phyloP scores from a whole-genome alignment of 2,797 vertebrate species.

The Propithecus deckenii region DNA sequence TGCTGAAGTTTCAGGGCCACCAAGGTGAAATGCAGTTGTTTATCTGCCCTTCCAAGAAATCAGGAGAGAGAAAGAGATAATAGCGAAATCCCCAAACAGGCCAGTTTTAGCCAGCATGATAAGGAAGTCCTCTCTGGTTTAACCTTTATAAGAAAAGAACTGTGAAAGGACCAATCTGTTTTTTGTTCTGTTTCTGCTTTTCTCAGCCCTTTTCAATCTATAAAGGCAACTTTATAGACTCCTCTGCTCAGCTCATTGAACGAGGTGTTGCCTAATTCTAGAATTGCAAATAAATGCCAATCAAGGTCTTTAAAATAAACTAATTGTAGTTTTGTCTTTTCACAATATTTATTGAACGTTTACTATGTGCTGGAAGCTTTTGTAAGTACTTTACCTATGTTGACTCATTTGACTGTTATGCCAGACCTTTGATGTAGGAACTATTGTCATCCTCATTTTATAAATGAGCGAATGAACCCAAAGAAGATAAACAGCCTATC shows the following conservation, averaged over 20 bases:
- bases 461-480: not conserved
- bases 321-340: not conserved
- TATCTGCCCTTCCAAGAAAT: not conserved
- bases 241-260: not conserved
- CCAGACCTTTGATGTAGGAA: not conserved
- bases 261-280: not conserved
- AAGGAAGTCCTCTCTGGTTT: not conserved
- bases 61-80: not conserved
- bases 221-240: not conserved
- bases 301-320: not conserved
- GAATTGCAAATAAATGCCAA: not conserved
- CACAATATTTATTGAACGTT: not conserved
- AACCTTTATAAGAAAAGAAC: not conserved
- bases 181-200: not conserved
- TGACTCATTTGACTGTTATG: not conserved
- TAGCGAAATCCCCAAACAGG: not conserved
- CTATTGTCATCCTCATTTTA: not conserved
- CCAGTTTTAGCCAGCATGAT: not conserved
- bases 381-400: too few species aligned
- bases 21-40: not conserved
- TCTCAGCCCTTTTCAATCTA: not conserved
- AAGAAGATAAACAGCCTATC: not conserved
- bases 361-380: too few species aligned
- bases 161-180: not conserved
- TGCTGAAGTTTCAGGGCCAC: not conserved